A percentile compares a stretch with the other conserved stretches of the same genome.
phyloP scores from a whole-genome alignment of 2,888 invertebrate species.

The Drosophila greeni region DNA sequence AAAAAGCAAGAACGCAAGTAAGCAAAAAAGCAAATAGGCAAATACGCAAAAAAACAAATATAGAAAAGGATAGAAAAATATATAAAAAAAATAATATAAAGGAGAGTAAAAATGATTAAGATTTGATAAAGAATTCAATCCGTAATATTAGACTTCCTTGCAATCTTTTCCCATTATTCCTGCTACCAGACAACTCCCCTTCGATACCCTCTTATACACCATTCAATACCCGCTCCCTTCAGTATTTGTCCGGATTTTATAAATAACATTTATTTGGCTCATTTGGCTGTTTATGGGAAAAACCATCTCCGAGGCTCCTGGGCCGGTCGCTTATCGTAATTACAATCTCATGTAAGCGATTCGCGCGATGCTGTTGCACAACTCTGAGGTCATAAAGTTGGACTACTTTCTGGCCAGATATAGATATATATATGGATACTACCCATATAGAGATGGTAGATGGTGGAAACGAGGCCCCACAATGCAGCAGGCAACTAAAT shows the following conservation, averaged over 20 bases:
- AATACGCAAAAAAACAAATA: too few species aligned
- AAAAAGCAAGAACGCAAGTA: too few species aligned
- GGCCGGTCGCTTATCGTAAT: slow-evolving; percentile 70
- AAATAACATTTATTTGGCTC: slow-evolving; percentile 75
- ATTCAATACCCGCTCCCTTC: not conserved
- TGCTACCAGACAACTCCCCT: not conserved
- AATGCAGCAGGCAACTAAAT: slow-evolving; percentile 67
- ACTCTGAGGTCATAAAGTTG: slow-evolving; percentile 63
- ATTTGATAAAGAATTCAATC: too few species aligned
- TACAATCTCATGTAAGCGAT: slow-evolving; percentile 73
- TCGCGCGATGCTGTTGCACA: slow-evolving; percentile 73
- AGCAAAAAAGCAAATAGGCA: too few species aligned
- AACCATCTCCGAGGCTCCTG: slow-evolving; percentile 55
- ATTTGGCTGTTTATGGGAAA: slow-evolving; percentile 72
- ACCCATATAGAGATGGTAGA: slow-evolving; percentile 3
- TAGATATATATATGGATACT: slow-evolving; percentile 34
- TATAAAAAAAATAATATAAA: not conserved
- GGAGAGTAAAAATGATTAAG: too few species aligned
- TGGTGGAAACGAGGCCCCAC: slow-evolving; percentile 32
- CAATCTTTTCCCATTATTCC: too few species aligned
- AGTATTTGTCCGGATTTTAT: slow-evolving; percentile 41
- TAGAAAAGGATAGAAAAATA: too few species aligned
- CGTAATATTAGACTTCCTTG: too few species aligned
- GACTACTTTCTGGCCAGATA: slow-evolving; percentile 40
- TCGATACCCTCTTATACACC: not conserved